phyloP scores from a whole-genome alignment of 2,113 vertebrate species.

The Protomyctophum bolini region DNA sequence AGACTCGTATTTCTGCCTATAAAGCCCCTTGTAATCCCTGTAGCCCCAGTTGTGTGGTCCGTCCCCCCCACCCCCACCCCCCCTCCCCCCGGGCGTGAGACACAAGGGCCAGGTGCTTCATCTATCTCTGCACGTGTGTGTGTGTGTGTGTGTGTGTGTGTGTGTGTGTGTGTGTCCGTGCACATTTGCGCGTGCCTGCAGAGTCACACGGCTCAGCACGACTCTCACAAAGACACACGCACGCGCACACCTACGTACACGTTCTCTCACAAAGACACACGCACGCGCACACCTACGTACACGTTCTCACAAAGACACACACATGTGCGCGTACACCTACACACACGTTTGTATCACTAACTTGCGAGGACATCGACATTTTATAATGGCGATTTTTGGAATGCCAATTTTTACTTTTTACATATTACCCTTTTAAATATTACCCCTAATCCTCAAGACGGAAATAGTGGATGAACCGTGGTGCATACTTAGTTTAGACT shows the following conservation, averaged over 20 bases:
- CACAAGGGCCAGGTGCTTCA: conserved; percentile 1
- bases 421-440: too few relatives aligned
- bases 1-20: conserved; percentile 23
- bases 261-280: background rate
- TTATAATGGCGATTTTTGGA: too few relatives aligned
- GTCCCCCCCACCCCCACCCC: conserved; percentile 9
- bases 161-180: conserved; percentile 9
- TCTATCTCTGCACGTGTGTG: background rate
- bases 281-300: too few relatives aligned
- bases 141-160: conserved; percentile 5
- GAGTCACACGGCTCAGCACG: too few relatives aligned
- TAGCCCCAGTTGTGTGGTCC: conserved; percentile 37
- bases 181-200: background rate
- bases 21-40: conserved; percentile 9
- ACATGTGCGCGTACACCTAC: too few relatives aligned
- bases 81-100: conserved; percentile 19
- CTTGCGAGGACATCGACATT: too few relatives aligned
- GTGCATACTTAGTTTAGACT: too few relatives aligned
- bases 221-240: background rate
- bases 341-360: too few relatives aligned
- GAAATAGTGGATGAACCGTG: too few relatives aligned
- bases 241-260: too few relatives aligned
- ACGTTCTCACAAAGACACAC: background rate
- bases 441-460: too few relatives aligned
- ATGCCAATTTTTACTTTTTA: too few relatives aligned